Conservation (phyloP, 1,140 invertebrate species). For the Hermetia illucens region DNA sequence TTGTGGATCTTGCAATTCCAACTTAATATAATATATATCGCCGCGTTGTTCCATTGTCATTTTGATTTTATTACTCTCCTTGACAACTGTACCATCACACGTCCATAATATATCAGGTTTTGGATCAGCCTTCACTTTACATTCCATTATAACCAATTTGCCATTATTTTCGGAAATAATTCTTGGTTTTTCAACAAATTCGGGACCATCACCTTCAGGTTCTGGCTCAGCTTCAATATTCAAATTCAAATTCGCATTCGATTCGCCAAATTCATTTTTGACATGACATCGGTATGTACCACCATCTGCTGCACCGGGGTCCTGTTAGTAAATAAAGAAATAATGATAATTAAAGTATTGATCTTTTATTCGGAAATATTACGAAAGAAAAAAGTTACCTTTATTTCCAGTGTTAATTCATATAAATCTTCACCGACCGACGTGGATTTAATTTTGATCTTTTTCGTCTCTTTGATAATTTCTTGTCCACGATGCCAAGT, state of each 20-base stretch:
- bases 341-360: conserved; percentile 7
- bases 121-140: conserved; percentile 84
- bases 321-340: conserved; percentile 44
- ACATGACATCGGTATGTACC: conserved; percentile 96
- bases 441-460: conserved; percentile 67
- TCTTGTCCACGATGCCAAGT: conserved; percentile 82
- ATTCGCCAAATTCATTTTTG: conserved; percentile 92
- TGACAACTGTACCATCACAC: conserved; percentile 61
- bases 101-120: conserved; percentile 92
- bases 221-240: conserved; percentile 94
- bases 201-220: conserved; percentile 85
- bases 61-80: conserved; percentile 66
- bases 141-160: conserved; percentile 96
- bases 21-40: conserved; percentile 73
- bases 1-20: conserved; percentile 85
- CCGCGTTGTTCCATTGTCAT: conserved; percentile 58
- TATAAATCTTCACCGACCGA: conserved; percentile 72
- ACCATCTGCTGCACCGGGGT: conserved; percentile 86
- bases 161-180: conserved; percentile 76
- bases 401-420: conserved; percentile 76
- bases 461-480: conserved; percentile 68
- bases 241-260: conserved; percentile 93
- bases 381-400: conserved; percentile 37
- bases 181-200: conserved; percentile 94
- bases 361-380: conserved; percentile 1